phyloP scores from a whole-genome alignment of 2,113 vertebrate genomes.

The Sialia sialis region DNA sequence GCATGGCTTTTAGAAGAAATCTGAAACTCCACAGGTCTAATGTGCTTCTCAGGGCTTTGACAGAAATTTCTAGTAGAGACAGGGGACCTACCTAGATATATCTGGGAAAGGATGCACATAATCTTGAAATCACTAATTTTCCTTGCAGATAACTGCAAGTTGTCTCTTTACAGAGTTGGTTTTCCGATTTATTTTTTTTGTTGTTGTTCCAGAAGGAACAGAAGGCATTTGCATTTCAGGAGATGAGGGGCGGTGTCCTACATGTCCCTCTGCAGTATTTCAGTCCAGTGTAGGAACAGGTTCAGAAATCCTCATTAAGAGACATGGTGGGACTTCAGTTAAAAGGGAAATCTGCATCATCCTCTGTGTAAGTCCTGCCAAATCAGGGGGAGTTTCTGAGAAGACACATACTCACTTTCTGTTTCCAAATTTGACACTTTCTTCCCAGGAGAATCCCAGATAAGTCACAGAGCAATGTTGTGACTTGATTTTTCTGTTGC shows the following conservation, averaged over 20 bases:
- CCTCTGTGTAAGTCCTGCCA: background rate
- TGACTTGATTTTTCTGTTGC: background rate
- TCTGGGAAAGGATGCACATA: background rate
- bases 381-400: background rate
- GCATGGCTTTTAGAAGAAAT: background rate
- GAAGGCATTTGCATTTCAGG: background rate
- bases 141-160: fast-evolving
- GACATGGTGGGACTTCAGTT: background rate
- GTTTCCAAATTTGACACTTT: background rate
- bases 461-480: background rate
- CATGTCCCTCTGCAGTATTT: background rate
- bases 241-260: background rate
- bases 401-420: background rate
- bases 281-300: background rate
- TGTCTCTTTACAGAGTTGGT: background rate
- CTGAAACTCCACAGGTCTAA: background rate
- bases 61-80: background rate
- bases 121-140: background rate
- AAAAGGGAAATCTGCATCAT: background rate
- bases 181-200: background rate
- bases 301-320: background rate
- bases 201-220: background rate
- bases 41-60: background rate
- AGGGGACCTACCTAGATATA: background rate
- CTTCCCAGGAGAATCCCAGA: background rate